Base-by-base conservation (phyloP, 2,113 vertebrate species). In the Gadus macrocephalus region DNA sequence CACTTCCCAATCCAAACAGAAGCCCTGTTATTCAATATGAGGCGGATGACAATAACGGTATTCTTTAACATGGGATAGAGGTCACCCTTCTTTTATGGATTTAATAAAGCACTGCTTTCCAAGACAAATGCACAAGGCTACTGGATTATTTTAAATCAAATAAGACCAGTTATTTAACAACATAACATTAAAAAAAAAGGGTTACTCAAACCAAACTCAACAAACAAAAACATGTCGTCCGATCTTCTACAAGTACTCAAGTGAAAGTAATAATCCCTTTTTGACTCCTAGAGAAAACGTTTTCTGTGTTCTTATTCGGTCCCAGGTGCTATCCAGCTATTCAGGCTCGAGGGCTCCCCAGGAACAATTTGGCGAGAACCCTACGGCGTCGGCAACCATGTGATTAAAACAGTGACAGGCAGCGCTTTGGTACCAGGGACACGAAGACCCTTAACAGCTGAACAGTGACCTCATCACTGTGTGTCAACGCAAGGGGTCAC, bases 381-480 rank as follows among this genome's bases (percentile, higher is more conserved):
- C n/a, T 8, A 62, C 20, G 6, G n/a, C n/a, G n/a, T n/a, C n/a
- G n/a, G 19, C 22, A 62, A 11, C 11, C 60, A 62, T 20, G 60
- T 62, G n/a, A 25, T 49, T 11, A 7, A 49, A 49, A 49, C 16
- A 62, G 78, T 72, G 73, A 77, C 78, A 75, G 69, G 72, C 70
- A 1, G 67, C 17, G 17, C 66, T 49, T 58, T 75, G 73, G 82
- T 70, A 81, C 82, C 7, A 4, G 17, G 58, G 35, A 56, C 55
- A 3, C 56, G 15, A 67, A 71, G 79, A 75, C 75, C 71, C 64
- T 7, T 0, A 71, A 81, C 85, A 89, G 88, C 85, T 88, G 85
- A 83, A 78, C 49, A 3, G 73, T 85, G 86, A 89, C 86, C 86
- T 88, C 83, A 85, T 76, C 74, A 69, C 53, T 78, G 53, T 5